Conservation (phyloP, 2,113 vertebrate genomes). For the Deroptyus accipitrinus region DNA sequence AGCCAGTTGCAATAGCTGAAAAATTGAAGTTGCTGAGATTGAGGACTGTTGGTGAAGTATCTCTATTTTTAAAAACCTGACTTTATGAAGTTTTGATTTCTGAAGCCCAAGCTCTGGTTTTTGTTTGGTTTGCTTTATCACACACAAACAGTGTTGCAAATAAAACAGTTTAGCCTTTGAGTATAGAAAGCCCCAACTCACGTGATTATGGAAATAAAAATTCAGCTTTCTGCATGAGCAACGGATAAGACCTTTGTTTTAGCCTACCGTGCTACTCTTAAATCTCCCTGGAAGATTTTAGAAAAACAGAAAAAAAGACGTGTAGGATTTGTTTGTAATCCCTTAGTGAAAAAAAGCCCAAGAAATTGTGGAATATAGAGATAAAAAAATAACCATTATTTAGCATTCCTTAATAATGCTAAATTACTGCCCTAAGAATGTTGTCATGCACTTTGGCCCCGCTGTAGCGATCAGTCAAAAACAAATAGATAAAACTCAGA, state of each 20-base stretch:
- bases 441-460: neutral
- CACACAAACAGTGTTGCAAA: neutral
- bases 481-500: neutral
- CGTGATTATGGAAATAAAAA: neutral
- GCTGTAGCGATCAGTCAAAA: neutral
- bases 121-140: neutral
- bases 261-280: neutral
- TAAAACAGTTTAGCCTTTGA: neutral
- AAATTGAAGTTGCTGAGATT: neutral
- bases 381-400: neutral
- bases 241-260: neutral
- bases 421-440: neutral
- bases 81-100: neutral
- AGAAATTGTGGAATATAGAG: neutral
- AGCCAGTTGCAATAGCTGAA: neutral
- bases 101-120: neutral
- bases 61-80: neutral
- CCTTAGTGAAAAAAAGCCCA: neutral
- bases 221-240: neutral
- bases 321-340: neutral
- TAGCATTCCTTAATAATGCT: neutral
- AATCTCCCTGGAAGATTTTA: neutral
- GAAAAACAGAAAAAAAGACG: neutral
- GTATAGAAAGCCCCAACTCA: neutral
- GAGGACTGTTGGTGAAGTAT: neutral